Evolutionary conservation across 2,797 vertebrate species (phyloP).

Genomic region (Salarias fasciatus): DNA sequence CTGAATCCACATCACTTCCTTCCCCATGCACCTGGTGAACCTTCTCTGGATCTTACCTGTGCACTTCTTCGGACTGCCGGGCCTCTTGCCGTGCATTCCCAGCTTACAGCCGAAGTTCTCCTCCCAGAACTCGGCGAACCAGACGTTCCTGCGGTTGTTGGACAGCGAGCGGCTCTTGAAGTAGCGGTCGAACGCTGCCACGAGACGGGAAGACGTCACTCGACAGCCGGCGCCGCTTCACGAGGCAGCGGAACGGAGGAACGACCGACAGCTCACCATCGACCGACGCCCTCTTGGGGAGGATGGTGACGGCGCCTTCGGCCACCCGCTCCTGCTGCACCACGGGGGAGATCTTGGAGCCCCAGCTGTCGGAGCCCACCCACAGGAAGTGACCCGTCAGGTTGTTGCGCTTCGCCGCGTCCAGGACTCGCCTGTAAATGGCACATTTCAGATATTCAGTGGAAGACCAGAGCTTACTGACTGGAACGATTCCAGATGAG

Average conservation of each 20-base stretch:
- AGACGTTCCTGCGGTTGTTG: constrained; percentile 96
- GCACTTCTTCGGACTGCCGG: constrained; percentile 93
- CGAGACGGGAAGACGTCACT: background rate
- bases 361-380: constrained; percentile 99
- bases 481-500: too few relatives aligned
- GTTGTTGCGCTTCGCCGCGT: constrained; percentile 92
- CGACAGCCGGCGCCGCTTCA: too few relatives aligned
- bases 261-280: constrained; percentile 85
- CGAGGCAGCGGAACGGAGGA: too few relatives aligned
- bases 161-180: constrained; percentile 96
- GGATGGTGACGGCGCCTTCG: constrained; percentile 94
- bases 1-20: too few relatives aligned
- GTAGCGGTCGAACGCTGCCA: constrained; percentile 93
- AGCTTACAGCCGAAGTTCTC: constrained; percentile 97
- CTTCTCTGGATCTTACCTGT: constrained; percentile 85
- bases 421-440: constrained; percentile 86
- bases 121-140: constrained; percentile 99
- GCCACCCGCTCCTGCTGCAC: constrained; percentile 93
- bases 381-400: constrained; percentile 96
- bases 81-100: constrained; percentile 95
- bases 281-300: constrained; percentile 95
- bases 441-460: constrained; percentile 6
- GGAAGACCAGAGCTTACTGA: too few relatives aligned
- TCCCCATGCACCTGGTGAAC: too few relatives aligned
- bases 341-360: constrained; percentile 94